A percentile compares a stretch with the other conserved stretches of the same genome.
Evolutionary conservation across 2,113 vertebrate species (phyloP).

Genomic region (Xyrauchen texanus): DNA sequence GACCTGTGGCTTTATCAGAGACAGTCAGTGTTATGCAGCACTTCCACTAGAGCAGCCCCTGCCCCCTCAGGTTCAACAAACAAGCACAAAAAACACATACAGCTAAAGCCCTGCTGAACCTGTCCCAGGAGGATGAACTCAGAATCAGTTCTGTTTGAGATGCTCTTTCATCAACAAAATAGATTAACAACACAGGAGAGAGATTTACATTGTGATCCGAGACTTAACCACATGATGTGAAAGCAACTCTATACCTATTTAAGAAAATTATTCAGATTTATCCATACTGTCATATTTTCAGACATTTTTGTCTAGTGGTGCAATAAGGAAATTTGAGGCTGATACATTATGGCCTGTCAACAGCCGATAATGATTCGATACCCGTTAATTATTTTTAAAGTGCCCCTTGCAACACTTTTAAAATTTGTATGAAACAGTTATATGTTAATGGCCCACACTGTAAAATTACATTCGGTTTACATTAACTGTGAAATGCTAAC

Average conservation of each 20-base stretch:
- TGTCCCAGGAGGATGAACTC: not conserved
- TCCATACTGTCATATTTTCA: no score
- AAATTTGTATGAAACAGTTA: no score
- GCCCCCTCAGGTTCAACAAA: conserved; percentile 21
- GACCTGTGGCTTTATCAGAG: conserved; percentile 44
- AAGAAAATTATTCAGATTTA: not conserved
- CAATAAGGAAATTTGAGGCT: no score
- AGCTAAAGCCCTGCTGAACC: not conserved
- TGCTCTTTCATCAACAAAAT: conserved; percentile 16
- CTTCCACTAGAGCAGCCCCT: not conserved
- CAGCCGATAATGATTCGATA: no score
- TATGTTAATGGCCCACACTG: no score
- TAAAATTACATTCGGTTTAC: no score
- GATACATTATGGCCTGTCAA: no score
- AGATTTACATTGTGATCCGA: not conserved
- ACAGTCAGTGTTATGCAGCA: conserved; percentile 30
- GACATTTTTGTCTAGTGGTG: no score
- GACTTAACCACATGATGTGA: not conserved
- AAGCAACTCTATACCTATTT: not conserved
- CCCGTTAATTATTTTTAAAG: no score
- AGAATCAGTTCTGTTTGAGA: not conserved
- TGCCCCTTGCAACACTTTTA: no score
- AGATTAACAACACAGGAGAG: not conserved
- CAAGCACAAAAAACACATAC: conserved; percentile 20
- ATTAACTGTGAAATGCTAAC: no score